Evolutionary conservation across 2,888 invertebrate genomes (phyloP), one percentile per base, ranked within the genome.

Genomic region (Synanthedon tipuliformis): DNA sequence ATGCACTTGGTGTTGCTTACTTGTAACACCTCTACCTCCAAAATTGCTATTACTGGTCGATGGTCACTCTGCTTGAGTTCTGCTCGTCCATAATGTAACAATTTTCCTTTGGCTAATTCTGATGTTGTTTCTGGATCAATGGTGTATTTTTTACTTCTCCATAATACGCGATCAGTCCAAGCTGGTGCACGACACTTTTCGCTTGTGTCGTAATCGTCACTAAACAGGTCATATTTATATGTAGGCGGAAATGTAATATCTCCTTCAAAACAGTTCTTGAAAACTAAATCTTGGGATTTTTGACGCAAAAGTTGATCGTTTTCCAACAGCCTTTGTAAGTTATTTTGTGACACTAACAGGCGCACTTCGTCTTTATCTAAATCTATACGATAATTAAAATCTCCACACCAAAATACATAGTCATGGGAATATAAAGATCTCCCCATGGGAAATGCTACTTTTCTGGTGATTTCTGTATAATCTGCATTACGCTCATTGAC

Each of bases 351-450:
- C 1, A 98, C 91, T 57, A 95, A 87, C 55, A 94, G 92, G 69
- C 96, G 96, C 57, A 98, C 93, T 73, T 97, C 96, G 5, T 98
- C 98, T 71, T 96, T 96, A 60, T 95, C 94, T 90, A 99, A 92
- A 75, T 99, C 98, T 55, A 99, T 93, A 54, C 99, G 92, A 74
- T 99, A 99, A 78, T 99, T 99, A 78, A 99, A 99, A 85, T 99
- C 99, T 0, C 99, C 99, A 77, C 98, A 97, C 99, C 99, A 99
- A 81, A 99, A 98, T 1, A 99, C 93, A 76, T 97, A 98, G 82
- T 99, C 99, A 73, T 99, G 99, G 1, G 97, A 95, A 75, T 95
- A 95, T 5, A 99, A 84, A 0, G 95, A 94, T 56, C 97, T 90
- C 10, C 96, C 97, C 95, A 96, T 95, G 1, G 96, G 96, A 73